Percentiles rank a stretch among this genome's conserved stretches.
These are phyloP conservation scores for Lagocephalus sceleratus DNA, from an alignment of 2,797 vertebrate genomes.

Conservation along the genomic window DNA sequence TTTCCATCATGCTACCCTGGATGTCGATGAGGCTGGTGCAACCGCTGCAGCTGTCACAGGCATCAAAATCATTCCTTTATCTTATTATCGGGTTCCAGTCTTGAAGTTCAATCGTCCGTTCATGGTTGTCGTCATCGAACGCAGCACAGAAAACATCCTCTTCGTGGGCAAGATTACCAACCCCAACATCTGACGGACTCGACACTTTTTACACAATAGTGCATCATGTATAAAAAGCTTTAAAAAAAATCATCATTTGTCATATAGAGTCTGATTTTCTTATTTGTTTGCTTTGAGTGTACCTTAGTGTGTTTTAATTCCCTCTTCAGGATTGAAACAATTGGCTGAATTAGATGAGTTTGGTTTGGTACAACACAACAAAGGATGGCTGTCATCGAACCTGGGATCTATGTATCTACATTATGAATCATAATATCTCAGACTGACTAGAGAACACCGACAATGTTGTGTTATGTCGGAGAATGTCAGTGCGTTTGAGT, in stretches of 20 bases:
- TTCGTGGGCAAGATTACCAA: constrained; percentile 73
- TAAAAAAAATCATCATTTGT: neutral
- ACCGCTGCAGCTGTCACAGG: constrained; percentile 75
- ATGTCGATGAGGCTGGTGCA: constrained; percentile 85
- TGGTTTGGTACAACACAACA: neutral
- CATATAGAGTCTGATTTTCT: too few species aligned
- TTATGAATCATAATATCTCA: too few species aligned
- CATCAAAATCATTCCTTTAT: constrained; percentile 62
- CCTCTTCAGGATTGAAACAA: too few species aligned
- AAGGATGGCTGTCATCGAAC: too few species aligned
- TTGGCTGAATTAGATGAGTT: too few species aligned
- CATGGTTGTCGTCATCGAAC: constrained; percentile 81
- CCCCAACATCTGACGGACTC: constrained; percentile 54
- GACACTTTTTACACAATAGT: neutral
- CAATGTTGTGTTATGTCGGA: too few species aligned
- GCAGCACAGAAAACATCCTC: constrained; percentile 62
- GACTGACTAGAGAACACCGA: too few species aligned
- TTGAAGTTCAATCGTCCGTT: constrained; percentile 83
- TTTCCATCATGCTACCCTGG: constrained; percentile 82
- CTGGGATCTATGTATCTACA: too few species aligned
- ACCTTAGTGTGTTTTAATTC: too few species aligned
- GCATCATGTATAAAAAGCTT: constrained; percentile 10
- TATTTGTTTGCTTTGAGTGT: too few species aligned
- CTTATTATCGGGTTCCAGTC: constrained; percentile 31
- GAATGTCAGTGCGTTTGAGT: too few species aligned